Evolutionary conservation across 2,797 vertebrate genomes (phyloP).

Genomic region (Sebastes hopkinsi): DNA sequence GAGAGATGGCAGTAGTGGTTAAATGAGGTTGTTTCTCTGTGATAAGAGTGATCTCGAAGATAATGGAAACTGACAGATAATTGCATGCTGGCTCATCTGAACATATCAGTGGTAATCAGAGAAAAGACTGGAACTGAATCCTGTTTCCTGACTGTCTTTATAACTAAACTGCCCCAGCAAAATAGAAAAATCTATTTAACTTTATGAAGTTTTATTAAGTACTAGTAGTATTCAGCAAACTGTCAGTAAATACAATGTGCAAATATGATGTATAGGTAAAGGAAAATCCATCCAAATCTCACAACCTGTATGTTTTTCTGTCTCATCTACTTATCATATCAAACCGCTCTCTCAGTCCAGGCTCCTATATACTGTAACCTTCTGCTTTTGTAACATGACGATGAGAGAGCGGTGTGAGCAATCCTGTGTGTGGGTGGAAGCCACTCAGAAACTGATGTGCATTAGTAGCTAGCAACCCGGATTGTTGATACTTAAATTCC

Average conservation of each 20-base stretch:
- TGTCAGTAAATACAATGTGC: not conserved
- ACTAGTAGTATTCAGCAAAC: not conserved
- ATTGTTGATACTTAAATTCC: slow-evolving; percentile 37
- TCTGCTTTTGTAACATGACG: slow-evolving; percentile 24
- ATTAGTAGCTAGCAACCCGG: slow-evolving; percentile 16
- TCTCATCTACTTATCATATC: not conserved
- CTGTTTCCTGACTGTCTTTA: not conserved
- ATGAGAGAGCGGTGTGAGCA: not conserved
- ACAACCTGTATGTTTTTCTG: not conserved
- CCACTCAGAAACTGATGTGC: slow-evolving; percentile 45
- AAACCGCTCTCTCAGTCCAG: not conserved
- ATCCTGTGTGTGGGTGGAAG: slow-evolving; percentile 43
- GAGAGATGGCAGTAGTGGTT: not conserved
- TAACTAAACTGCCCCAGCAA: not conserved
- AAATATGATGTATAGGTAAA: not conserved
- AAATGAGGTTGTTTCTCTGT: slow-evolving; percentile 31
- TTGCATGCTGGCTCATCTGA: slow-evolving; percentile 23
- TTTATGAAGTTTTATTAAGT: not conserved
- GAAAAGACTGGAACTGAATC: slow-evolving; percentile 20
- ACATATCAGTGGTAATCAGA: slow-evolving; percentile 40
- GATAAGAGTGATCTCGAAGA: slow-evolving; percentile 43
- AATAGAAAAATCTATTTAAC: not conserved
- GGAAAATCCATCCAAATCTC: not conserved
- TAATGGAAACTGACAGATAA: slow-evolving; percentile 53
- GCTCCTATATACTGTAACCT: slow-evolving; percentile 2